Base-by-base conservation (phyloP, 2,113 vertebrate species). In the Pteruthius melanotis region DNA sequence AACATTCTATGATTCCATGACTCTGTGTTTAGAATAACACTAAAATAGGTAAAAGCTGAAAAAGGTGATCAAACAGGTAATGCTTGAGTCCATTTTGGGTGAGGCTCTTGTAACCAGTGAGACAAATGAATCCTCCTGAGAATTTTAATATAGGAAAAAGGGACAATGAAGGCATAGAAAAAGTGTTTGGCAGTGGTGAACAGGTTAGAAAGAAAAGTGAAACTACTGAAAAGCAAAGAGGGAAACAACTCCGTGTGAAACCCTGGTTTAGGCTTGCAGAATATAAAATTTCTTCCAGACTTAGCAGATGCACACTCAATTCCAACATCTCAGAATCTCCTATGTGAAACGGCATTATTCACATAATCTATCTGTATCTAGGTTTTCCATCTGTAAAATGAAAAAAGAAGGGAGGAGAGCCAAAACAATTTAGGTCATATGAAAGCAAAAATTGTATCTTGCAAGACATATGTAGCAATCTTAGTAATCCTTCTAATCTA, bases 401-500 rank as follows among this genome's bases (percentile, higher is more conserved):
- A 49, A 77, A 71, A 94, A 90, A 49, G 7, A 56, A 91, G 12
- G 26, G 57, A 75, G 30, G 7, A 71, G 5, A 88, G 50, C 74
- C 78, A 93, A 88, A 85, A 57, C 45, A 93, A 94, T 80, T 80
- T 85, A 69, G 90, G 82, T 85, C 84, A 57, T 59, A 83, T 72
- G 66, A 93, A 76, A 52, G 45, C n/a, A 85, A 91, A 94, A 93
- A 90, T 42, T 93, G 15, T 69, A 61, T 89, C 77, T 94, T 63
- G 31, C 47, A 80, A 83, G 79, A 72, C 7, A 47, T 65, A 77
- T 69, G 63, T 85, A 75, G 63, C 76, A 94, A 95, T 88, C 45
- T 88, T 39, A 35, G 70, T 90, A 93, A 94, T 93, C 75, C 82
- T 68, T 82, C 40, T 90, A 79, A 95, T 92, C 95, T 88, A 49